Base-by-base conservation (phyloP, 1,140 invertebrate species). In the Stegodyphus dumicola region DNA sequence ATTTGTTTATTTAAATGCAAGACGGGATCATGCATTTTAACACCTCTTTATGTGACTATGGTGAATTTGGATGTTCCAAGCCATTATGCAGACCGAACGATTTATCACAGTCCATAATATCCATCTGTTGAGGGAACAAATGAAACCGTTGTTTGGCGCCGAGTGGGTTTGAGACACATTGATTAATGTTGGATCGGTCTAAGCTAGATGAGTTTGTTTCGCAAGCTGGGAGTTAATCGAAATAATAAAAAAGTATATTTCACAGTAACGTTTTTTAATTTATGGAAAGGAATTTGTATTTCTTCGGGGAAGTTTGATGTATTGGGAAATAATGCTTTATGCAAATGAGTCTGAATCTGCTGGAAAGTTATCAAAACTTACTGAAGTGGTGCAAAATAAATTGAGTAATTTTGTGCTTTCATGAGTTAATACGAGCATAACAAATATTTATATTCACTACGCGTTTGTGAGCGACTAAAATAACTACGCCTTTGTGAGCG, bases 11-110 rank as follows among this genome's bases (percentile, higher is more conserved):
- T 77, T 77, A 77, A 77, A 77, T 77, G 65, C 60, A 33, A 33
- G 60, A 33, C 48, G 67, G 52, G 76, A 77, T 77, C 76, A 67
- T 64, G 76, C 76, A 67, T 77, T 77, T 77, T 77, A 77, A 77
- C 76, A 77, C 76, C 67, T 77, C 60, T 64, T 77, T 52, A 77
- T 77, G 74, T 56, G 74, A n/a, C 74, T 17, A 53, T 60, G 33
- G 74, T 52, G 74, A 76, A 76, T 76, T 76, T 64, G 64, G 48
- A 51, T 18, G 60, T 60, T 52, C 73, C 52, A 75, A 75, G 64
- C 76, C 76, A 77, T 77, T 77, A 77, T 77, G 60, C 64, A 49
- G 6, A n/a, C 48, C 33, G 64, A 64, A 66, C 76, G 49, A 67
- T 77, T 77, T 66, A 77, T 77, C 76, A 77, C 76, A 6, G n/a